Evolutionary conservation across 1,140 invertebrate species (phyloP), one percentile per base, ranked within the genome.

Genomic region (Ptiloglossa arizonensis): DNA sequence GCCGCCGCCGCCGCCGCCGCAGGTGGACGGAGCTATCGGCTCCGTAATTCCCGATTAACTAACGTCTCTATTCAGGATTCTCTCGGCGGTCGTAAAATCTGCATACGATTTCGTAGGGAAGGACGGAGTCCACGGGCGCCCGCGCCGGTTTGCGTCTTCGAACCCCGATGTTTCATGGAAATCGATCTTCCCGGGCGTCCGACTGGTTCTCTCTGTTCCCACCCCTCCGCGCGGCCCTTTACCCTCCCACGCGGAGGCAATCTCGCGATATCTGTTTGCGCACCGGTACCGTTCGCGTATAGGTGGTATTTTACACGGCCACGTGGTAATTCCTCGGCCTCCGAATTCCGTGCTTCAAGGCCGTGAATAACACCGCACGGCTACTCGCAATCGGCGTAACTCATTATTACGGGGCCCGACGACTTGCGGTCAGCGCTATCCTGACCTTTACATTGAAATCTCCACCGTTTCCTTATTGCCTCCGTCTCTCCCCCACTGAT

Each of bases 271-370:
- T 76, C 66, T 56, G 54, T 60, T 57, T 29, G 64, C 24, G 41
- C n/a, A 48, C 29, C 50, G 44, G 41, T 54, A 54, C 27, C 24
- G 46, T 27, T 60, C 41, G 17, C 41, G 41, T 66, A 60, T n/a
- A n/a, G 29, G 27, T 46, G 74, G 19, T 62, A 35, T 62, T 70
- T 77, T 68, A 44, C 46, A 54, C n/a, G 15, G n/a, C 24, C 44
- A 41, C 44, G 44, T 70, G 67, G n/a, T 63, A 77, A 77, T 71
- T 69, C 22, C 66, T 68, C 19, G 22, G 66, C 67, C 67, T 24
- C 74, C 67, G 46, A 77, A 77, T 77, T 77, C 74, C 74, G 56
- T 22, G 67, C 11, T 32, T 38, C 66, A 77, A 70, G 74, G 56
- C 54, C 57, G 57, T 24, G 67, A 62, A 54, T 69, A 77, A 71